Percentiles rank a stretch among this genome's conserved stretches.
phyloP scores from a whole-genome alignment of 1,140 invertebrate species.

The Aphis gossypii region DNA sequence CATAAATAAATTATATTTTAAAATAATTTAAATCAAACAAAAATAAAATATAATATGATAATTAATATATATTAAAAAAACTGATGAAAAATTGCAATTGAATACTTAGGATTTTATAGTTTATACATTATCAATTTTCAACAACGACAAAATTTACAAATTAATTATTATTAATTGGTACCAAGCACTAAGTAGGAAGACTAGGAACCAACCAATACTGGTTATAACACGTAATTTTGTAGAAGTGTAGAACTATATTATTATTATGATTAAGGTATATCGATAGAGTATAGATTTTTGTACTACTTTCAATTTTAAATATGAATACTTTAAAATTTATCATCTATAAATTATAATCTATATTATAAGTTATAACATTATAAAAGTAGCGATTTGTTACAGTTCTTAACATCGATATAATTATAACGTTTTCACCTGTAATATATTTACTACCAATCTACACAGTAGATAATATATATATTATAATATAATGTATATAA shows the following conservation, averaged over 20 bases:
- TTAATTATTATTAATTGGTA: no score
- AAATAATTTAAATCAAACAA: not conserved
- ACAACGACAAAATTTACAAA: no score
- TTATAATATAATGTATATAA: no score
- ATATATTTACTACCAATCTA: conserved; percentile 26
- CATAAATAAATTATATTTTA: not conserved
- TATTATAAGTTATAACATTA: not conserved
- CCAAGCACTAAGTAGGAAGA: no score
- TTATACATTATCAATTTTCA: no score
- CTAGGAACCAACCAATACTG: no score
- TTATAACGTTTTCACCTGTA: conserved; percentile 7
- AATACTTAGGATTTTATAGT: not conserved
- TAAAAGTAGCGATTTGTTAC: not conserved
- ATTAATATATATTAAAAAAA: not conserved
- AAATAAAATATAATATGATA: not conserved
- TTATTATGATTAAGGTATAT: not conserved
- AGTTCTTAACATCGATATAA: conserved; percentile 21
- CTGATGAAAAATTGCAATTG: not conserved
- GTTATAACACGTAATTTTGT: not conserved
- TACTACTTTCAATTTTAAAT: not conserved
- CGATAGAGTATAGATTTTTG: not conserved
- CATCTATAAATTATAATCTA: no score
- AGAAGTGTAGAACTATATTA: not conserved
- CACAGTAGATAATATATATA: no score
- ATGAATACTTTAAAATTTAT: not conserved